phyloP scores from a whole-genome alignment of 2,888 invertebrate genomes.

The Conomelus anceps region DNA sequence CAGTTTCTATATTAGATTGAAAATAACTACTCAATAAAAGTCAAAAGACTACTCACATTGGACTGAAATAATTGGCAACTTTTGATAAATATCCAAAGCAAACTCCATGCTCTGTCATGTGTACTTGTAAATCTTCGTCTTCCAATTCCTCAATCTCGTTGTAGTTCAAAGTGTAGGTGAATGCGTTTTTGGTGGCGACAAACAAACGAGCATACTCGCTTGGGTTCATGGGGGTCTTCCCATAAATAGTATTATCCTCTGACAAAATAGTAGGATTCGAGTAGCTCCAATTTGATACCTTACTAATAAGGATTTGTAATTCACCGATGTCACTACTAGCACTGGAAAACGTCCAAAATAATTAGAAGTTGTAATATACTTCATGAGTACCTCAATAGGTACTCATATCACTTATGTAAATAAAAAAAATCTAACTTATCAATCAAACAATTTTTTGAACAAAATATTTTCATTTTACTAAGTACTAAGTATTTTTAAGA shows the following conservation, averaged over 20 bases:
- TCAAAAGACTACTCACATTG: conserved; percentile 25
- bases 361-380: conserved; percentile 22
- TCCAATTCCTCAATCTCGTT: conserved; percentile 3
- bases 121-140: conserved; percentile 2
- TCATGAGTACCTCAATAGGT: too few relatives aligned
- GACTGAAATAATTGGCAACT: conserved; percentile 29
- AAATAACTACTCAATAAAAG: not conserved
- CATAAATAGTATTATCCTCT: not conserved
- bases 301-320: not conserved
- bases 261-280: not conserved
- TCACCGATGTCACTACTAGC: not conserved
- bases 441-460: too few relatives aligned
- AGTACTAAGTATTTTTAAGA: too few relatives aligned
- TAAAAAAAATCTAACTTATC: too few relatives aligned
- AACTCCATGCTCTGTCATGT: conserved; percentile 33
- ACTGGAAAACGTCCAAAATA: conserved; percentile 21
- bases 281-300: not conserved
- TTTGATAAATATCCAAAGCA: conserved; percentile 35
- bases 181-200: not conserved
- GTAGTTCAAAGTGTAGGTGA: not conserved
- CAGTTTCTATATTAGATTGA: not conserved
- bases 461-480: too few relatives aligned
- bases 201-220: not conserved
- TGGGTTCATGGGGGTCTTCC: not conserved
- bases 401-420: too few relatives aligned